These are phyloP conservation scores for Drosophila recens DNA, from an alignment of 2,888 invertebrate genomes.

Conservation along the genomic window DNA sequence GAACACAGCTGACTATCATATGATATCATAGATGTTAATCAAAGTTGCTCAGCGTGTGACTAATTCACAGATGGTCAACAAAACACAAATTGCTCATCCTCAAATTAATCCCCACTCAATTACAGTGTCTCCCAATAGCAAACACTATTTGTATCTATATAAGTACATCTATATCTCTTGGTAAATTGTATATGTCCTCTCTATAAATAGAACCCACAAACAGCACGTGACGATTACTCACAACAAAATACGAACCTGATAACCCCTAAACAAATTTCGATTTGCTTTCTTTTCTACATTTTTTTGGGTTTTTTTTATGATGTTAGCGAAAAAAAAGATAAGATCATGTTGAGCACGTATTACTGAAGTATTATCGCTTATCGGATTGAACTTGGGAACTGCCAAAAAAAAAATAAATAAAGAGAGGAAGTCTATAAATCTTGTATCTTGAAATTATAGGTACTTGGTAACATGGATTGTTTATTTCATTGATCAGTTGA, in stretches of 20 bases:
- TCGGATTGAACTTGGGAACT: conserved; percentile 21
- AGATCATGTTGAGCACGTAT: conserved; percentile 17
- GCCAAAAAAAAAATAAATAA: not conserved
- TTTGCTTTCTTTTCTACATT: conserved; percentile 12
- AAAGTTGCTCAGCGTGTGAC: conserved; percentile 24
- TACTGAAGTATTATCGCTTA: conserved; percentile 35
- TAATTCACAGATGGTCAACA: conserved; percentile 17
- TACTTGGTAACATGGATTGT: conserved; percentile 1
- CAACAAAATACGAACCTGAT: conserved; percentile 18
- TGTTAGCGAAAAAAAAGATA: conserved; percentile 26
- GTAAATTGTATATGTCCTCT: conserved; percentile 23
- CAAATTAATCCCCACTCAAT: conserved; percentile 35
- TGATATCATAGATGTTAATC: conserved; percentile 32
- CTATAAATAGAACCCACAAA: conserved; percentile 73
- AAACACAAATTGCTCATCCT: conserved; percentile 31
- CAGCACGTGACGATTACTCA: conserved; percentile 84
- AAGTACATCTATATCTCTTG: not conserved
- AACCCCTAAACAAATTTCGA: not conserved
- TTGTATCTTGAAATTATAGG: not conserved
- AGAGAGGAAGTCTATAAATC: conserved; percentile 5
- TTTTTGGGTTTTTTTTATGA: conserved; percentile 22
- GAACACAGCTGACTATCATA: conserved; percentile 11
- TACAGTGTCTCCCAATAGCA: conserved; percentile 16
- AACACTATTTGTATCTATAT: not conserved
- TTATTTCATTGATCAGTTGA: not conserved